Evolutionary conservation across 1,140 invertebrate genomes (phyloP), one percentile per base, ranked within the genome.

Genomic region (Muscidifurax raptorellus): DNA sequence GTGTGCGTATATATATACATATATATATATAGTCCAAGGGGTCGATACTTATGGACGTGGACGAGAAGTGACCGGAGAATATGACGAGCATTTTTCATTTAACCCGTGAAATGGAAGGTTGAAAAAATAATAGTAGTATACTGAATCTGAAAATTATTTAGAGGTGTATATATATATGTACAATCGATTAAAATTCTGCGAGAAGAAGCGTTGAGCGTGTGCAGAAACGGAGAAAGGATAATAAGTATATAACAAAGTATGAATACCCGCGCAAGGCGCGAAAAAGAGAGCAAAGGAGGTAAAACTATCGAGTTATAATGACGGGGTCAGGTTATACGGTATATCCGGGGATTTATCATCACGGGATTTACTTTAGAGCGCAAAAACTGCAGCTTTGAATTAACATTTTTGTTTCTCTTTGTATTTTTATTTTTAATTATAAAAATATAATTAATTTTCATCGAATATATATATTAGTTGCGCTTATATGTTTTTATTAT

Each of bases 221-320:
- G 59, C 6, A 80, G 84, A 87, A 84, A 86, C 84, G 85, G 85
- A 87, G 86, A 77, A 87, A 75, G 84, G 86, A 82, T 59, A 79
- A 79, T 47, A 84, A 86, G 80, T 66, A 85, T 47, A 13, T 87
- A 86, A 86, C 88, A 86, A 84, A 90, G 86, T 86, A 88, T 59
- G 88, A 87, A 87, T 74, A n/a, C n/a, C n/a, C n/a, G 87, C 86
- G 87, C 86, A 75, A 86, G 83, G 80, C 69, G 66, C 84, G 82
- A 36, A 83, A 86, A 83, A 81, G 52, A 75, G 66, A 44, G 67
- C 76, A 89, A 87, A 88, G 86, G 86, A 84, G 83, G 80, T 82
- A 85, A 88, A 89, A 90, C 88, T 90, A 88, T 90, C 89, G 88
- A 85, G 84, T 87, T 87, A 89, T 91, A 91, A 90, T 91, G 87